These are phyloP conservation scores for Eurystomus gularis DNA, from an alignment of 2,113 vertebrate genomes.

Conservation along the genomic window DNA sequence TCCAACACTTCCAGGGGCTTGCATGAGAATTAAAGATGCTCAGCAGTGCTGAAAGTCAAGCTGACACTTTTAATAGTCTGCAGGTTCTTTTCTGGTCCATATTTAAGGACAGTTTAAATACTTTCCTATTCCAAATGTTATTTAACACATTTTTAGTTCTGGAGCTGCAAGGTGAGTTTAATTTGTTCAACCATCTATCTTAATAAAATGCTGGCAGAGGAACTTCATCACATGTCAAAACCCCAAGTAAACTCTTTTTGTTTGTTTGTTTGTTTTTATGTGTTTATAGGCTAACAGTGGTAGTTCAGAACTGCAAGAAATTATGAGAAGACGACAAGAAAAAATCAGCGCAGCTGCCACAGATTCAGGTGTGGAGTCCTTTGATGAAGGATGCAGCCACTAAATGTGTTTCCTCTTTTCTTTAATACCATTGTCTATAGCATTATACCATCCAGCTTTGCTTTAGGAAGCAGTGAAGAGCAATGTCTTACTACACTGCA, in stretches of 20 bases:
- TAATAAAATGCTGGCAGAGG: neutral
- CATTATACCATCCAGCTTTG: constrained; percentile 66
- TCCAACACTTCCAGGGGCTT: neutral
- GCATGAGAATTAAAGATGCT: neutral
- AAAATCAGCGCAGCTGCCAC: constrained; percentile 87
- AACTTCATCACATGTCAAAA: neutral
- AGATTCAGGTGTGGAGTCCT: constrained; percentile 95
- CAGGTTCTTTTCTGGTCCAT: neutral
- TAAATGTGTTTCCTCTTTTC: constrained; percentile 66
- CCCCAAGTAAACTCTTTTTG: neutral
- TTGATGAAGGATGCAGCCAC: constrained; percentile 90
- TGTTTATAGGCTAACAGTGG: constrained; percentile 81
- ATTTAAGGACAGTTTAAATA: neutral
- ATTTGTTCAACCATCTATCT: neutral
- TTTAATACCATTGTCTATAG: neutral
- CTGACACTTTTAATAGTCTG: neutral
- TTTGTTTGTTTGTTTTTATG: neutral
- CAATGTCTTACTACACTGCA: constrained; percentile 58
- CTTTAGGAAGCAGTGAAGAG: constrained; percentile 78
- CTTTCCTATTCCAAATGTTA: neutral
- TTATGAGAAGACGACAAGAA: constrained; percentile 95
- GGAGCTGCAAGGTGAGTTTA: neutral
- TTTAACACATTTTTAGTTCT: neutral
- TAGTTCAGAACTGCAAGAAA: constrained; percentile 91
- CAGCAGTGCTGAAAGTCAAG: neutral